A percentile compares a stretch with the other conserved stretches of the same genome.
Conservation (phyloP, 2,888 invertebrate genomes). For the Itoplectis maculator region DNA sequence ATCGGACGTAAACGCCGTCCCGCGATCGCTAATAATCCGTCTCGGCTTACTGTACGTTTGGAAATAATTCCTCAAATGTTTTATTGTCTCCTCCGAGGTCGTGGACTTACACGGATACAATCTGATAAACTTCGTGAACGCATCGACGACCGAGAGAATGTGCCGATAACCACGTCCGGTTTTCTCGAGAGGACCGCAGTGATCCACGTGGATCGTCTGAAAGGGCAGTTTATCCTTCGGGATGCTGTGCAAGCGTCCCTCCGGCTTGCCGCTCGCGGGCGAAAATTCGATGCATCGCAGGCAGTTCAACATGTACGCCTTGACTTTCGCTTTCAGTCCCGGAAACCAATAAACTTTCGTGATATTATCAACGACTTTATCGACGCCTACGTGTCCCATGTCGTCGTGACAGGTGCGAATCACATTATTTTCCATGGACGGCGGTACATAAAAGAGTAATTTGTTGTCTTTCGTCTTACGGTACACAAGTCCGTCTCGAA, state of each 20-base stretch:
- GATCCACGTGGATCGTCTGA: constrained; percentile 74
- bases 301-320: constrained; percentile 73
- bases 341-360: constrained; percentile 68
- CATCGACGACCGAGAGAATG: constrained; percentile 61
- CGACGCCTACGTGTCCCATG: constrained; percentile 61
- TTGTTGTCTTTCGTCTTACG: constrained; percentile 54
- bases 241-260: constrained; percentile 73
- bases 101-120: constrained; percentile 70
- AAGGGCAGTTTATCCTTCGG: constrained; percentile 74
- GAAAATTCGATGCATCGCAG: constrained; percentile 73
- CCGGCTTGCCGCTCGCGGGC: constrained; percentile 56
- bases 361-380: constrained; percentile 59
- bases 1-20: constrained; percentile 74
- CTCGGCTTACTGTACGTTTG: constrained; percentile 67
- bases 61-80: constrained; percentile 68
- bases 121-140: constrained; percentile 68
- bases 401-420: constrained; percentile 61
- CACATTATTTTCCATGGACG: constrained; percentile 59
- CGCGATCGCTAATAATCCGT: constrained; percentile 73
- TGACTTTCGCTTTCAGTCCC: constrained; percentile 69
- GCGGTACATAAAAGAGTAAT: constrained; percentile 65
- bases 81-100: constrained; percentile 64
- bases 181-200: constrained; percentile 68
- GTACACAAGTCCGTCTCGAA: constrained; percentile 69
- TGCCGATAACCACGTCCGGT: constrained; percentile 55